Conservation (phyloP, 2,888 invertebrate genomes). For the Megastigmus dorsalis region DNA sequence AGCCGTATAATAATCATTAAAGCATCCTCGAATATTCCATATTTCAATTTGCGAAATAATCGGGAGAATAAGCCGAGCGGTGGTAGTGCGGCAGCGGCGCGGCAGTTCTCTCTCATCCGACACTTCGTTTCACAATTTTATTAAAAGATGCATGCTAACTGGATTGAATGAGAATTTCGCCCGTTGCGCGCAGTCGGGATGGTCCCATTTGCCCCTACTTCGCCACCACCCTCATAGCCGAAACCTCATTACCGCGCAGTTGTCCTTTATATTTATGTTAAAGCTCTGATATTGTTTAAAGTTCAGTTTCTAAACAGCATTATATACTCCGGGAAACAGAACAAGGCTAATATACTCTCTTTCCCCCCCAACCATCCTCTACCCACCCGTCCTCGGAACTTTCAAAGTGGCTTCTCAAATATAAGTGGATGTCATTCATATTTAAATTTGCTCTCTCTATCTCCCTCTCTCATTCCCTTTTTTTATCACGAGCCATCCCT, state of each 20-base stretch:
- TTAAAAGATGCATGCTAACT: neutral
- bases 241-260: no score
- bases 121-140: neutral
- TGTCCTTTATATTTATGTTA: neutral
- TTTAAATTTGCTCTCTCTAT: conserved; percentile 29
- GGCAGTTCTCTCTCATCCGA: no score
- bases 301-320: conserved; percentile 15
- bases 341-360: conserved; percentile 6
- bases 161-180: neutral
- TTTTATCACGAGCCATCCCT: no score
- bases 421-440: conserved; percentile 21
- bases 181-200: no score
- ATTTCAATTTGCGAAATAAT: no score
- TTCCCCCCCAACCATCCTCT: neutral
- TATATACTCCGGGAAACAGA: neutral
- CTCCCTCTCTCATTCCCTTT: neutral
- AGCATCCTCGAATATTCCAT: no score
- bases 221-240: neutral
- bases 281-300: neutral
- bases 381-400: no score
- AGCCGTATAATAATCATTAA: no score
- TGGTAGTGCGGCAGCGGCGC: no score
- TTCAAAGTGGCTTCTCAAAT: conserved; percentile 28
- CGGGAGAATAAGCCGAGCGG: no score
- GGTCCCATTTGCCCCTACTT: neutral